phyloP scores from a whole-genome alignment of 2,888 invertebrate species.

The Cheilosia urbana region DNA sequence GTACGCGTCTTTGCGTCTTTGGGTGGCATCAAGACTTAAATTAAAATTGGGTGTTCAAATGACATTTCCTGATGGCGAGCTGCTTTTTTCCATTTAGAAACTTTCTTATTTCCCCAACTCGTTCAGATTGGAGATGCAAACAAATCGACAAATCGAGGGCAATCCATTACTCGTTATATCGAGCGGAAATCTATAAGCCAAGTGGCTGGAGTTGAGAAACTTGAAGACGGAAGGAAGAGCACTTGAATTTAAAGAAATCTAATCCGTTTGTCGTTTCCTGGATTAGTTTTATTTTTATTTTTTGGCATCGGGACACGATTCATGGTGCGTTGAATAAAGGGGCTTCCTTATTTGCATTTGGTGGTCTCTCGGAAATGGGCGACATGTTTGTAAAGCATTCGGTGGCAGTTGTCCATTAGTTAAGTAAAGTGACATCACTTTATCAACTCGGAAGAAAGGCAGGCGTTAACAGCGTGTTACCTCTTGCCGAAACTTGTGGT shows the following conservation, averaged over 20 bases:
- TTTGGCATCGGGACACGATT: background rate
- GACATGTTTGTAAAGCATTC: too few relatives aligned
- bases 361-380: too few relatives aligned
- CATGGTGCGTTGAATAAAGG: background rate
- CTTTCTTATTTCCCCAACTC: conserved; percentile 40
- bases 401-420: too few relatives aligned
- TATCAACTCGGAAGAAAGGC: too few relatives aligned
- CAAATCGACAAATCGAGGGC: conserved; percentile 43
- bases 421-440: too few relatives aligned
- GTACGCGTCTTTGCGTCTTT: conserved; percentile 11
- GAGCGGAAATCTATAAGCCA: conserved; percentile 29
- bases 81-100: background rate
- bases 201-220: conserved; percentile 6
- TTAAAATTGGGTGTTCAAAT: conserved; percentile 43
- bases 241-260: conserved; percentile 6
- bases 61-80: conserved; percentile 37
- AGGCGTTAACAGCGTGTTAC: too few relatives aligned
- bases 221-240: conserved; percentile 4
- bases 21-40: conserved; percentile 19
- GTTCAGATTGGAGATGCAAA: conserved; percentile 24
- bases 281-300: background rate
- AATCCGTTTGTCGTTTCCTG: conserved; percentile 5
- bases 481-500: too few relatives aligned
- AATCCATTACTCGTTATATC: conserved; percentile 15
- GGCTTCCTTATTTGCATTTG: background rate